Evolutionary conservation across 2,888 invertebrate species (phyloP), one percentile per base, ranked within the genome.

Genomic region (Pharmacophagus antenor): DNA sequence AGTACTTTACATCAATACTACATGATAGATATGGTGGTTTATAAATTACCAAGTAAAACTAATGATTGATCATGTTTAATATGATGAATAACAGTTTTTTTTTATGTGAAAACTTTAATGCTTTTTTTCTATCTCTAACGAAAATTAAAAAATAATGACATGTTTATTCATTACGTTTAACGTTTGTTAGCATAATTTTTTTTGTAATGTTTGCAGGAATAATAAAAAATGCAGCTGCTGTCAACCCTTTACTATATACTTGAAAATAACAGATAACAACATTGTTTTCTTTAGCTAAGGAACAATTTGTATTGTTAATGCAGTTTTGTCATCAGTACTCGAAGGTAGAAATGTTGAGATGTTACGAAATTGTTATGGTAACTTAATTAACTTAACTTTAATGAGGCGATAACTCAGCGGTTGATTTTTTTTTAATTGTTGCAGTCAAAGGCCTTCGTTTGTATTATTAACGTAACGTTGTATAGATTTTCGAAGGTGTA

Each of bases 241-340:
- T 17, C 42, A 42, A 42, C 42, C 42, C 42, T 42, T 42, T 42
- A 17, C 42, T n/a, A 42, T 17, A 17, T 42, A 17, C n/a, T 7
- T 42, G 42, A 17, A 42, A 42, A 21, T 22, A 22, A 17, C 22
- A 42, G 52, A 52, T 23, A 52, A 52, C n/a, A n/a, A n/a, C 10
- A 23, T 23, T 17, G 10, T 41, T 22, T 52, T 52, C 21, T 17
- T 42, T 41, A 52, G 41, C 21, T 12, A 3, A 20, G n/a, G 37
- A 21, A 51, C 49, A 47, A 41, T 54, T 46, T 60, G 42, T 42
- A 42, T 18, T 42, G 42, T 42, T 17, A 3, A 62, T 52, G 18
- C 48, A 18, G 37, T 54, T 21, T 46, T 41, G 55, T 46, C 20
- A 54, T 48, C 8, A 5, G 4, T 42, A 42, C 15, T 4, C 42